A percentile compares a stretch with the other conserved stretches of the same genome.
Conservation (phyloP, 2,888 invertebrate species). For the Metallyticus violacea region DNA sequence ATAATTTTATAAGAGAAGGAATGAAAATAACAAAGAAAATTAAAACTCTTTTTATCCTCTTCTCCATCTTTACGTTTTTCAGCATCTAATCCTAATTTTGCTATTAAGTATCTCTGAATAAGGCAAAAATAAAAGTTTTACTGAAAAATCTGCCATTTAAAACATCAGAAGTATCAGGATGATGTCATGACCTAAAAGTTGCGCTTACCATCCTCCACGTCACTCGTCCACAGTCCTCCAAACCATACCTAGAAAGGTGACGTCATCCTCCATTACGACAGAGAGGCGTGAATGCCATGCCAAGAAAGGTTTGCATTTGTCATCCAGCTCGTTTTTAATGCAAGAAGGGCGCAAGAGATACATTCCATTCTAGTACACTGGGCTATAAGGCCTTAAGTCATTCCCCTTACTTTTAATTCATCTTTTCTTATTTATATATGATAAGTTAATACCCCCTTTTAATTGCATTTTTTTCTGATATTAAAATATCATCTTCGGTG, state of each 20-base stretch:
- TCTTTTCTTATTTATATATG: no score
- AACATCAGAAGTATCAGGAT: neutral
- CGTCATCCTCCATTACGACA: neutral
- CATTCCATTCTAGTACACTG: no score
- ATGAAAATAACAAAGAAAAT: no score
- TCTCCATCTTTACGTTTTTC: no score
- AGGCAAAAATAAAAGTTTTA: neutral
- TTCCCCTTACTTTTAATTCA: no score
- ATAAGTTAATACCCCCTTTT: no score
- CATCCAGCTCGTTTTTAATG: neutral
- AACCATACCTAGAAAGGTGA: neutral
- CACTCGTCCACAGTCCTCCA: neutral
- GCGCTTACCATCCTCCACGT: neutral
- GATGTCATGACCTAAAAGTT: neutral
- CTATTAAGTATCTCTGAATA: neutral
- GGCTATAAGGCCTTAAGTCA: no score
- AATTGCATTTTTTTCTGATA: no score
- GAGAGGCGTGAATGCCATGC: neutral
- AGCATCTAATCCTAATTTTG: neutral
- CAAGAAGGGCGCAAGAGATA: neutral
- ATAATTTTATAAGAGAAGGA: no score
- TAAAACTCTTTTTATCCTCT: no score
- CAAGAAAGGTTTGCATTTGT: neutral
- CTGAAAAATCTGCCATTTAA: neutral
- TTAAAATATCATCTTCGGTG: no score